Evolutionary conservation across 2,888 invertebrate genomes (phyloP).

Genomic region (Melieria omissa): DNA sequence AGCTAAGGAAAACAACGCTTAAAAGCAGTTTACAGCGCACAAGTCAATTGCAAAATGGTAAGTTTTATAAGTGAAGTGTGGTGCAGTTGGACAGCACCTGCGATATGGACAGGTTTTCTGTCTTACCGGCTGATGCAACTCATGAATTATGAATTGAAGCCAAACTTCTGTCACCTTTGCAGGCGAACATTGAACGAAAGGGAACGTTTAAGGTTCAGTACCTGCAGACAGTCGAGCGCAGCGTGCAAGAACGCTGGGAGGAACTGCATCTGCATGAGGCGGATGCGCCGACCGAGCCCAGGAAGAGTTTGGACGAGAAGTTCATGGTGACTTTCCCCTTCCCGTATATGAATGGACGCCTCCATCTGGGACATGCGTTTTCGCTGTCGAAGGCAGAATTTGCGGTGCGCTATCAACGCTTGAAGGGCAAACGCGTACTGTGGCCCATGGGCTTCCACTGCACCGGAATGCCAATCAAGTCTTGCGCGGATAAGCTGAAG

Average conservation of each 20-base stretch:
- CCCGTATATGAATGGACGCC: slow-evolving; percentile 99
- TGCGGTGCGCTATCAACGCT: slow-evolving; percentile 89
- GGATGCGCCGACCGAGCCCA: slow-evolving; percentile 77
- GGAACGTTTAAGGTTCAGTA: slow-evolving; percentile 97
- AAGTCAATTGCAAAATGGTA: slow-evolving; percentile 14
- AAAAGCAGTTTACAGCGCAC: slow-evolving; percentile 16
- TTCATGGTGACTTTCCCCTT: slow-evolving; percentile 96
- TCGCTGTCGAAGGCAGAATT: slow-evolving; percentile 98
- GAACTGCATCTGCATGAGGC: slow-evolving; percentile 81
- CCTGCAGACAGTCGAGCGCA: slow-evolving; percentile 87
- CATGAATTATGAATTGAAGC: slow-evolving; percentile 5
- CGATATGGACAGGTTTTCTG: not conserved
- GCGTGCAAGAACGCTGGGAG: slow-evolving; percentile 90
- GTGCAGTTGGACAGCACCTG: slow-evolving; percentile 3
- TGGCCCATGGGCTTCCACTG: slow-evolving; percentile 99
- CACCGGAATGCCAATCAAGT: slow-evolving; percentile 99
- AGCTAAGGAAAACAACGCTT: not conserved
- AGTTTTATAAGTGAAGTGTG: slow-evolving; percentile 23
- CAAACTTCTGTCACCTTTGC: slow-evolving; percentile 10
- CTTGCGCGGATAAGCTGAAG: slow-evolving; percentile 97
- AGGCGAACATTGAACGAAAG: slow-evolving; percentile 76
- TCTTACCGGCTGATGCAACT: not conserved
- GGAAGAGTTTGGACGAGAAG: slow-evolving; percentile 76
- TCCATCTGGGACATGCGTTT: slow-evolving; percentile 98
- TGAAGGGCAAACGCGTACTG: slow-evolving; percentile 89